phyloP scores from a whole-genome alignment of 2,888 invertebrate genomes.

The Eugnorisma glareosa region DNA sequence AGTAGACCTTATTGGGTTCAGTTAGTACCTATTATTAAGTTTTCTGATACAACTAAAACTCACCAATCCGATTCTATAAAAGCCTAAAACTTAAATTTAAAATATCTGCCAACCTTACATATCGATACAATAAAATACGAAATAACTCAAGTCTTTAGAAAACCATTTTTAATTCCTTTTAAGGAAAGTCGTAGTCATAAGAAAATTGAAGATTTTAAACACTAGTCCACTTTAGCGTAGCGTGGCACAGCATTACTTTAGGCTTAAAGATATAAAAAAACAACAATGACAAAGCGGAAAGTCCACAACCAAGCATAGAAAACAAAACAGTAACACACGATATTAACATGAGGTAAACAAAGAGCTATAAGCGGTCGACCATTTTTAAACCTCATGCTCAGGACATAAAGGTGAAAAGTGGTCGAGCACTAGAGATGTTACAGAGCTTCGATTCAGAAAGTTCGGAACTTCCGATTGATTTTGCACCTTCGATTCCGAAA shows the following conservation, averaged over 20 bases:
- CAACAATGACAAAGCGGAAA: neutral
- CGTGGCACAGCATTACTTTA: neutral
- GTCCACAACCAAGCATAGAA: neutral
- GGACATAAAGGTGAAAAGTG: no score
- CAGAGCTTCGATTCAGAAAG: no score
- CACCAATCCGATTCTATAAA: conserved; percentile 10
- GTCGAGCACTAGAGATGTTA: no score
- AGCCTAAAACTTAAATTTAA: conserved; percentile 22
- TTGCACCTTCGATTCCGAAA: no score
- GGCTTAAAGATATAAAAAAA: neutral
- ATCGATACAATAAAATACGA: conserved; percentile 15
- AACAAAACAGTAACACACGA: neutral
- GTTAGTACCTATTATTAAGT: neutral
- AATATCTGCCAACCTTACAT: conserved; percentile 17
- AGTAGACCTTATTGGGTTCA: neutral
- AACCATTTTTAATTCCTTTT: conserved; percentile 41
- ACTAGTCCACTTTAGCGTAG: neutral
- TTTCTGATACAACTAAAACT: conserved; percentile 31
- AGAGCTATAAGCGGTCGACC: neutral
- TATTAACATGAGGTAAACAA: neutral
- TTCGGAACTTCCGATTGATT: no score
- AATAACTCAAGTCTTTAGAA: conserved; percentile 32
- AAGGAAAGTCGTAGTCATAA: conserved; percentile 10
- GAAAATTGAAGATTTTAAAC: conserved; percentile 5
- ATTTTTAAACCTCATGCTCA: no score